These are phyloP conservation scores for Liodrosophila aerea DNA, from an alignment of 2,888 invertebrate species.

Conservation along the genomic window DNA sequence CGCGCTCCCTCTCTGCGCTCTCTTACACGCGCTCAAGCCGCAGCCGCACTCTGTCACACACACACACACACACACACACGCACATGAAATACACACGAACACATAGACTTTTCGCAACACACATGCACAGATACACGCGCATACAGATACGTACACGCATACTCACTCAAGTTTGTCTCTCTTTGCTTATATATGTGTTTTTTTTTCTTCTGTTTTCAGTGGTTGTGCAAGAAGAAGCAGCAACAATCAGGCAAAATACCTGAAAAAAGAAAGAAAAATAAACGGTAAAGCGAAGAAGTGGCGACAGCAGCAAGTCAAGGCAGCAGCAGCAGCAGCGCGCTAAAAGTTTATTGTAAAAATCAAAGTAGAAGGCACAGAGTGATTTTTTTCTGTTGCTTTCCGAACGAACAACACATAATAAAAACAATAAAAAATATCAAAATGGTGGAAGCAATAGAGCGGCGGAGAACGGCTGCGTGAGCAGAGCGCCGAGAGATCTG, in stretches of 20 bases:
- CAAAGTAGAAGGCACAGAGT: slow-evolving; percentile 66
- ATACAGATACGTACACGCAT: slow-evolving; percentile 34
- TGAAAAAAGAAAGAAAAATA: slow-evolving; percentile 69
- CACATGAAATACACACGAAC: slow-evolving; percentile 56
- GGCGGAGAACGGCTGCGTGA: slow-evolving; percentile 81
- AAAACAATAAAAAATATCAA: slow-evolving; percentile 69
- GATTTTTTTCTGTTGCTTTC: slow-evolving; percentile 41
- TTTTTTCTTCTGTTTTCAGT: slow-evolving; percentile 78
- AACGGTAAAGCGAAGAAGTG: slow-evolving; percentile 81
- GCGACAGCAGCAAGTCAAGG: slow-evolving; percentile 56
- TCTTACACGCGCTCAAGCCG: slow-evolving; percentile 57
- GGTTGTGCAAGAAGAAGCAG: slow-evolving; percentile 79
- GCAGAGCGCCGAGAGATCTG: slow-evolving; percentile 57
- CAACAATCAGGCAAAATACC: slow-evolving; percentile 78
- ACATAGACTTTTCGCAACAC: slow-evolving; percentile 46
- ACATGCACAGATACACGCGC: slow-evolving; percentile 25
- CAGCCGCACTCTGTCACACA: slow-evolving; percentile 55
- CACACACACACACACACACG: slow-evolving; percentile 46
- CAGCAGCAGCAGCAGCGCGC: slow-evolving; percentile 70
- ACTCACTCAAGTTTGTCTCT: slow-evolving; percentile 62
- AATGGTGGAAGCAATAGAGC: slow-evolving; percentile 82
- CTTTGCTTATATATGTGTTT: slow-evolving; percentile 59
- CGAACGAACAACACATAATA: slow-evolving; percentile 59
- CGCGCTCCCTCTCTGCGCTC: slow-evolving; percentile 64
- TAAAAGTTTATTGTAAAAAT: slow-evolving; percentile 77